Evolutionary conservation across 2,888 invertebrate species (phyloP).

Genomic region (Eupithecia dodoneata): DNA sequence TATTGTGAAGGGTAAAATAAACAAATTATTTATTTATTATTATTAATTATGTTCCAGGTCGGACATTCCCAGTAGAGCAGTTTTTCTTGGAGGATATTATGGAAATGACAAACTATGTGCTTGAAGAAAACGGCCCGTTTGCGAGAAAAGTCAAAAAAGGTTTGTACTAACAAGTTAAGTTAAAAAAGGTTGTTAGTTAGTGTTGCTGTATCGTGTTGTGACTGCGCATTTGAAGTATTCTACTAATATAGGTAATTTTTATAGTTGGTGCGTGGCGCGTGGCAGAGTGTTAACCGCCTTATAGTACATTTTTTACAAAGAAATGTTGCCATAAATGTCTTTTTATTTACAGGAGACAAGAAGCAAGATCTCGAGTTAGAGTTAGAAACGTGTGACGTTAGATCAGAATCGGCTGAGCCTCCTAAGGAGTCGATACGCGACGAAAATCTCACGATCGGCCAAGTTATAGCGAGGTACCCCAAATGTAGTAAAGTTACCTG

Average conservation of each 20-base stretch:
- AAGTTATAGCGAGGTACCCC: constrained; percentile 87
- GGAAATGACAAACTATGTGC: constrained; percentile 81
- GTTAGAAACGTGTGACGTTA: constrained; percentile 86
- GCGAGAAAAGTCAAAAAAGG: constrained; percentile 87
- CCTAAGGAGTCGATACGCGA: constrained; percentile 87
- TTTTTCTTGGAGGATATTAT: constrained; percentile 92
- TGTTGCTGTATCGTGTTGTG: no score
- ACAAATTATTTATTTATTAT: no score
- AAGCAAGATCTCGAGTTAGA: constrained; percentile 85
- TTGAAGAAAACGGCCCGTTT: constrained; percentile 83
- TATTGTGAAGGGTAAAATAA: no score
- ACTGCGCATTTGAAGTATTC: no score
- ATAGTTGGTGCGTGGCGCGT: no score
- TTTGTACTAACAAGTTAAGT: constrained; percentile 43
- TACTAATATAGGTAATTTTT: no score
- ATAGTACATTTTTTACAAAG: no score
- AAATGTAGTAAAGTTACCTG: constrained; percentile 86
- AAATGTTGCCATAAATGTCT: neutral
- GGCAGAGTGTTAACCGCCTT: no score
- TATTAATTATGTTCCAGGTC: constrained; percentile 69
- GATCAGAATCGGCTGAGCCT: constrained; percentile 80
- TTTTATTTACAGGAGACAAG: constrained; percentile 67
- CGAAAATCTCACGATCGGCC: constrained; percentile 88
- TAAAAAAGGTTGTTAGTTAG: no score
- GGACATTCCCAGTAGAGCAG: constrained; percentile 93